Percentiles rank a stretch among this genome's conserved stretches.
These are phyloP conservation scores for Butorides virescens DNA, from an alignment of 2,113 vertebrate species.

Conservation along the genomic window DNA sequence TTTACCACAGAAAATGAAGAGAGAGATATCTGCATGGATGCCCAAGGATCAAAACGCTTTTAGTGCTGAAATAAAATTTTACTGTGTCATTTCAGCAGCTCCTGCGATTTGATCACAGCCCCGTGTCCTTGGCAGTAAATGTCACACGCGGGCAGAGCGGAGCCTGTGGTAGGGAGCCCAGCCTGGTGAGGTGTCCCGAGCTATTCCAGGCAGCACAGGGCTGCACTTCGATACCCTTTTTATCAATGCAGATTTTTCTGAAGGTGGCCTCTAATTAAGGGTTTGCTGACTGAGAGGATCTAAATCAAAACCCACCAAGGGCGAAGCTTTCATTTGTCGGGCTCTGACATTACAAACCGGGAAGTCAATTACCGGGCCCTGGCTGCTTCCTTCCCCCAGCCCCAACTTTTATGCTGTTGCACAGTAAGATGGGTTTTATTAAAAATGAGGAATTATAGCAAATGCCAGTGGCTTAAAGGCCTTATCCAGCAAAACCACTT, in stretches of 20 bases:
- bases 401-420: not conserved
- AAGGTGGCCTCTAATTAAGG: constrained; percentile 67
- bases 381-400: not conserved
- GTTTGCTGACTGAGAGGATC: constrained; percentile 58
- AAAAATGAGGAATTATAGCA: constrained; percentile 1
- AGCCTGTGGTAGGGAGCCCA: not conserved
- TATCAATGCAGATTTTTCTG: constrained; percentile 36
- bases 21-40: not conserved
- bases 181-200: not conserved
- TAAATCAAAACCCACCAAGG: constrained; percentile 36
- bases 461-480: not conserved
- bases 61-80: not conserved
- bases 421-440: not conserved
- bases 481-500: constrained; percentile 38
- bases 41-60: not conserved
- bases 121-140: constrained; percentile 41
- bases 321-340: constrained; percentile 39
- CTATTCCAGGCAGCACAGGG: not conserved
- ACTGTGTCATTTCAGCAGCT: constrained; percentile 11
- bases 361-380: constrained; percentile 34
- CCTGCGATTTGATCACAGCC: not conserved
- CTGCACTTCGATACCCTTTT: not conserved
- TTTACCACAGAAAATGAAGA: not conserved
- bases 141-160: not conserved
- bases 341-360: constrained; percentile 35